phyloP scores from a whole-genome alignment of 1,140 invertebrate genomes.

The Drosophila setifemur region DNA sequence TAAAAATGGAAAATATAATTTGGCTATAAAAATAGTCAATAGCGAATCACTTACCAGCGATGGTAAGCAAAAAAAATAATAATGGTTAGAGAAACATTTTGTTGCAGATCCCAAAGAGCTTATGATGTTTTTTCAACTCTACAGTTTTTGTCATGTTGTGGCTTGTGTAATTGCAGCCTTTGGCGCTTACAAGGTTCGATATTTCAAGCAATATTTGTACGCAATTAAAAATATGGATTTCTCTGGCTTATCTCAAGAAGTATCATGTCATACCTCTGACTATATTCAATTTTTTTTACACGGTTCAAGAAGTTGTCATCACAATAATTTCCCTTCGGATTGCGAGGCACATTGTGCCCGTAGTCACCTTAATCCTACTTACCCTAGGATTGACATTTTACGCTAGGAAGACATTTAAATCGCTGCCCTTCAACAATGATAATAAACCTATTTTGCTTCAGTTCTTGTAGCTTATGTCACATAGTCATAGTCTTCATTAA shows the following conservation, averaged over 20 bases:
- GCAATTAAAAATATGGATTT: too few species aligned
- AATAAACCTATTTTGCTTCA: too few species aligned
- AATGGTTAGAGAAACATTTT: too few species aligned
- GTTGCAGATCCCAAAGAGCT: slow-evolving; percentile 55
- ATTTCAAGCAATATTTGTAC: too few species aligned
- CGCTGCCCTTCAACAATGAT: too few species aligned
- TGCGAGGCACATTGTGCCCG: slow-evolving; percentile 41
- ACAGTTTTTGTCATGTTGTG: slow-evolving; percentile 32
- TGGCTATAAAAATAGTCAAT: too few species aligned
- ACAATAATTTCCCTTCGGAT: slow-evolving; percentile 50
- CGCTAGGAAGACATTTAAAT: slow-evolving; percentile 29
- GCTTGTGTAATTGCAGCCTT: slow-evolving; percentile 36
- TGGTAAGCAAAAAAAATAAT: too few species aligned
- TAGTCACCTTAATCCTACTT: slow-evolving; percentile 38
- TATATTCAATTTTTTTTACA: slow-evolving; percentile 48
- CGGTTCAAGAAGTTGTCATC: slow-evolving; percentile 23
- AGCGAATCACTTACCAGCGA: too few species aligned
- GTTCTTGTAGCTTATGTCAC: too few species aligned
- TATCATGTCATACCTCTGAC: slow-evolving; percentile 48
- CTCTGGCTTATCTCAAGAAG: slow-evolving; percentile 57
- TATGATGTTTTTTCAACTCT: slow-evolving; percentile 32
- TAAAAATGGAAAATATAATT: too few species aligned
- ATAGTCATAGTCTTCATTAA: too few species aligned
- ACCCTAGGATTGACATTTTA: slow-evolving; percentile 44
- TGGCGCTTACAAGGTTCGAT: slow-evolving; percentile 64